Base-by-base conservation (phyloP, 2,797 vertebrate genomes). In the Antrozous pallidus region DNA sequence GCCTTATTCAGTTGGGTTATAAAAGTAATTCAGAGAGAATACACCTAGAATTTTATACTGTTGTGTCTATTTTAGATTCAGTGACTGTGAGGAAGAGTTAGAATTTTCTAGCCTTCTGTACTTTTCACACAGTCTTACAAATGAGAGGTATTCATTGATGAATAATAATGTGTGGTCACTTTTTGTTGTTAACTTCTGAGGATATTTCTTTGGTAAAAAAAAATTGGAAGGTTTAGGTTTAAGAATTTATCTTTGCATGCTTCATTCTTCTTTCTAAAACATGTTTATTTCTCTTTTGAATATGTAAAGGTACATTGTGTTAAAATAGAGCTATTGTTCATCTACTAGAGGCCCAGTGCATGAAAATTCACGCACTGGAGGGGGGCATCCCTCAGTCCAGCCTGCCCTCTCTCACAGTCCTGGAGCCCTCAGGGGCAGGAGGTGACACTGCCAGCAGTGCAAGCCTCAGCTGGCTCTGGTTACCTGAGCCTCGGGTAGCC, bases 1-100 rank as follows among this genome's bases (percentile, higher is more conserved):
- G 61, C 24, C 38, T 93, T 94, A 94, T 91, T 95, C 91, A 89
- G 85, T 56, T 92, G 89, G 85, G 90, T 93, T 94, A 74, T 94
- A 92, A 93, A 94, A 93, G 92, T 93, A 92, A 96, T 94, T 94
- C 92, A 89, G 92, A 93, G 87, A 85, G 86, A 92, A 83, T 56
- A 65, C 45, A 82, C 84, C 69, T 84, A 81, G 88, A 94, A 93
- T 96, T 95, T 96, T 92, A 80, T 78, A 49, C 38, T 63, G 54
- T 87, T 45, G 92, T 47, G 14, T 92, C 74, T 94, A 40, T 91
- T 96, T 96, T 82, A 91, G 86, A 93, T 78, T 93, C 87, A 54
- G 0, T 31, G 71, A 90, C 22, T 79, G 33, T 75, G 51, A 93
- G 47, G 28, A 88, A 80, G 56, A 75, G 38, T 45, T 92, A 61